phyloP scores from a whole-genome alignment of 1,140 invertebrate genomes.

The Drosophila kurseongensis region DNA sequence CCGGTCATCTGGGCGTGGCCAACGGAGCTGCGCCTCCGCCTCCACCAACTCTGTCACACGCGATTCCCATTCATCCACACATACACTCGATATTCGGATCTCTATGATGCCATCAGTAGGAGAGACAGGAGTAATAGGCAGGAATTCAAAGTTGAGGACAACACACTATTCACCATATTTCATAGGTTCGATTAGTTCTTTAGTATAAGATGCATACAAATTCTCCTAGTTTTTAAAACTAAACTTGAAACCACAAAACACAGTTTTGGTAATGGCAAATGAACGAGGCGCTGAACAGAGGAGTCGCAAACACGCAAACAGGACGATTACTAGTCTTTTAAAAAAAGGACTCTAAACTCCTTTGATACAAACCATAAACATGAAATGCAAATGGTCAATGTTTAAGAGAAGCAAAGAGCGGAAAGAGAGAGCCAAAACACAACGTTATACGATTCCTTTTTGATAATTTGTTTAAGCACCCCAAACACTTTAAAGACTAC shows the following conservation, averaged over 20 bases:
- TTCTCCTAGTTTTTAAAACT: slow-evolving; percentile 70
- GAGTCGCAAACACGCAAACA: slow-evolving; percentile 11
- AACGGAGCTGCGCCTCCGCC: slow-evolving; percentile 62
- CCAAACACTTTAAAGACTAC: slow-evolving; percentile 48
- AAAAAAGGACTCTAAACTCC: slow-evolving; percentile 84
- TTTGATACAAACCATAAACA: slow-evolving; percentile 60
- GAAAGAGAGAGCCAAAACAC: slow-evolving; percentile 64
- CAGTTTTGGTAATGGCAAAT: slow-evolving; percentile 51
- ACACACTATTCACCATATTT: slow-evolving; percentile 39
- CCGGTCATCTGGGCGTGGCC: slow-evolving; percentile 50
- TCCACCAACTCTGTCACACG: slow-evolving; percentile 74
- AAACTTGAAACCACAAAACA: slow-evolving; percentile 49
- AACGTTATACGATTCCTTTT: slow-evolving; percentile 81
- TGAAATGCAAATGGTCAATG: slow-evolving; percentile 46
- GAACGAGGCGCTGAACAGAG: slow-evolving; percentile 20
- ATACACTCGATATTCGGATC: slow-evolving; percentile 85
- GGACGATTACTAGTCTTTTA: slow-evolving; percentile 83
- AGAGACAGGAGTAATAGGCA: slow-evolving; percentile 14
- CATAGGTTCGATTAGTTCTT: slow-evolving; percentile 54
- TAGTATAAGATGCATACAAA: slow-evolving; percentile 55
- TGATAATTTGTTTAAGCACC: slow-evolving; percentile 55
- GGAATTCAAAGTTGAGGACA: slow-evolving; percentile 19
- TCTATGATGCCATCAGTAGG: slow-evolving; percentile 83
- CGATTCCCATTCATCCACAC: slow-evolving; percentile 83
- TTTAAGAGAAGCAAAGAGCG: slow-evolving; percentile 13